Evolutionary conservation across 2,888 invertebrate genomes (phyloP), one percentile per base, ranked within the genome.

Genomic region (Nycteola revayana): DNA sequence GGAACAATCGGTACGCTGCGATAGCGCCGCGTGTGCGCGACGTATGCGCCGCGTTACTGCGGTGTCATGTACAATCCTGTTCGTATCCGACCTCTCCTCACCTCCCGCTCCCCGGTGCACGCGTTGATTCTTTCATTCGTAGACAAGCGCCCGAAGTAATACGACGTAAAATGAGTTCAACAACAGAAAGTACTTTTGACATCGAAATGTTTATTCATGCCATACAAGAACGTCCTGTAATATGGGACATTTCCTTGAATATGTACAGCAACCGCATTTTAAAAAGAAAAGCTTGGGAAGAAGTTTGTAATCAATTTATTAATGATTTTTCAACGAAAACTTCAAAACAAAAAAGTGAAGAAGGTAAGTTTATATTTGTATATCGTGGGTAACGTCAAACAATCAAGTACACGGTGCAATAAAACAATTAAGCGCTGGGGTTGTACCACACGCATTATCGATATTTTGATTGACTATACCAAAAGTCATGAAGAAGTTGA

Each of bases 41-140:
- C 24, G 24, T 9, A 24, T 17, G 27, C 27, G 17, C 27, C 27
- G 17, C 27, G 27, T 27, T 27, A 27, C 27, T 27, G 27, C 27
- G 27, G 27, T 17, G 17, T 27, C 27, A 27, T 27, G 27, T 27
- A 27, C 27, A 27, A 14, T 27, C 27, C 14, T 14, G 14, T 14
- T 24, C 24, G 24, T 9, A 24, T 24, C 24, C 9, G 9, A 24
- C 10, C 24, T 10, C 24, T 24, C 24, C 9, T 9, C 24, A 6
- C 24, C 24, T 9, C 24, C 24, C 24, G 24, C 24, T 8, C 24
- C 10, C 24, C 24, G 8, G 24, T 24, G 24, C 24, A 24, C 24
- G 9, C 24, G 9, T 24, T 24, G 24, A 24, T 24, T 24, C 9
- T 8, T 24, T 24, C 9, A 9, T 9, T 24, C 24, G 24, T 24